Evolutionary conservation across 2,888 invertebrate genomes (phyloP).

Genomic region (Mimumesa dahlbomi): DNA sequence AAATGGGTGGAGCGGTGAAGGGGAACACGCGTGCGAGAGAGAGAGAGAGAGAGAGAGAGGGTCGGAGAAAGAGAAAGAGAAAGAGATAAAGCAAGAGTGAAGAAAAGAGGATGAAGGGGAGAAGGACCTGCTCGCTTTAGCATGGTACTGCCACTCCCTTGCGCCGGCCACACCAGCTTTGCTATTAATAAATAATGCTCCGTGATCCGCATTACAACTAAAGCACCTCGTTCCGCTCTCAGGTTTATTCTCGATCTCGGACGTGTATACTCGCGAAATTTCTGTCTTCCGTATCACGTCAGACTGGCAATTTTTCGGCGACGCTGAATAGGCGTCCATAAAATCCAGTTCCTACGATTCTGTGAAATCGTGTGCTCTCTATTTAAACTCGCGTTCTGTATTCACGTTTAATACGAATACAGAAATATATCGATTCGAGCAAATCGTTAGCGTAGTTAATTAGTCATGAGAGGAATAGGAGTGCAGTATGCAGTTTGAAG

Average conservation of each 20-base stretch:
- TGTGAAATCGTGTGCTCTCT: too few species aligned
- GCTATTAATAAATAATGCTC: slow-evolving; percentile 77
- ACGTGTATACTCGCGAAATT: slow-evolving; percentile 26
- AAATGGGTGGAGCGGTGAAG: slow-evolving; percentile 16
- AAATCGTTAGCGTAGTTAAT: too few species aligned
- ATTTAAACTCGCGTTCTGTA: too few species aligned
- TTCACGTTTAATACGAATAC: too few species aligned
- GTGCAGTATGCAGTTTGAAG: too few species aligned
- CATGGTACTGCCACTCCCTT: slow-evolving; percentile 73
- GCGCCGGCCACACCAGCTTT: slow-evolving; percentile 65
- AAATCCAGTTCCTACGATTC: too few species aligned
- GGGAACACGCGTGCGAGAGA: slow-evolving; percentile 7
- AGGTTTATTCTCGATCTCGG: slow-evolving; percentile 31
- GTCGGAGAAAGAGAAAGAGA: slow-evolving; percentile 1
- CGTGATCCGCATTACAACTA: slow-evolving; percentile 68
- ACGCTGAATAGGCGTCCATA: slow-evolving; percentile 22
- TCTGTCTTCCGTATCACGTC: slow-evolving; percentile 35
- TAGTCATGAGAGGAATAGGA: too few species aligned
- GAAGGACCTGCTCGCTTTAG: slow-evolving; percentile 63
- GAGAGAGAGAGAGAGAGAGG: not conserved
- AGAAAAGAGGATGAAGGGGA: slow-evolving; percentile 10
- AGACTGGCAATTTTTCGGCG: slow-evolving; percentile 19
- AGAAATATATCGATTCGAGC: too few species aligned
- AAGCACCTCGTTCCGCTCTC: slow-evolving; percentile 57
- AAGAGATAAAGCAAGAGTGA: slow-evolving; percentile 1